phyloP scores from a whole-genome alignment of 2,888 invertebrate genomes.

The Halictus ligatus region DNA sequence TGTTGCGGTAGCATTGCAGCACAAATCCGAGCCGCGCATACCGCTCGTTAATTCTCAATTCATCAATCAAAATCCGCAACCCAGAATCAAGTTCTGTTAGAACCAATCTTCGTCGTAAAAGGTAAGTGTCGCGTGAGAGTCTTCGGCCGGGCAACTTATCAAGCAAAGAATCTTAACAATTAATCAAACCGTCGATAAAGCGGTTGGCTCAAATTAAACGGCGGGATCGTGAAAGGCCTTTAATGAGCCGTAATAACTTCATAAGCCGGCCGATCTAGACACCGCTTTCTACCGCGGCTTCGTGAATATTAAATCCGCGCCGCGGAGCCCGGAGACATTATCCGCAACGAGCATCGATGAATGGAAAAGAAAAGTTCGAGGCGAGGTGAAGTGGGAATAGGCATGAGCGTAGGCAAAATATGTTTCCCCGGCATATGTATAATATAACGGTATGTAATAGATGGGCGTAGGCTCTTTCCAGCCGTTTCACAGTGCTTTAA shows the following conservation, averaged over 20 bases:
- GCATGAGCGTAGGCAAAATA: constrained; percentile 57
- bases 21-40: neutral
- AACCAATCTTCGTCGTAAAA: neutral
- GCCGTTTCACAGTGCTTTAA: neutral
- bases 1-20: neutral
- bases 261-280: constrained; percentile 11
- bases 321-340: neutral
- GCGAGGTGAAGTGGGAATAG: constrained; percentile 18
- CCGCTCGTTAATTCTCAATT: neutral
- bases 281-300: neutral
- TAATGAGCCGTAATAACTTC: constrained; percentile 35
- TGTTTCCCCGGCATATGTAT: constrained; percentile 74
- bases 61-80: neutral
- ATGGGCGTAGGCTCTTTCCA: constrained; percentile 73
- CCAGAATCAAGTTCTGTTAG: neutral
- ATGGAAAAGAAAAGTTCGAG: neutral
- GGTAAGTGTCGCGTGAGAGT: neutral
- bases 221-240: constrained; percentile 33
- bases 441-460: constrained; percentile 79
- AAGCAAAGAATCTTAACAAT: too few species aligned
- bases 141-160: neutral
- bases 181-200: constrained; percentile 37
- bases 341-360: neutral
- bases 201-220: constrained; percentile 35
- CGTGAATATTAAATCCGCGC: neutral